phyloP scores from a whole-genome alignment of 2,888 invertebrate species.

The Thera obeliscata region DNA sequence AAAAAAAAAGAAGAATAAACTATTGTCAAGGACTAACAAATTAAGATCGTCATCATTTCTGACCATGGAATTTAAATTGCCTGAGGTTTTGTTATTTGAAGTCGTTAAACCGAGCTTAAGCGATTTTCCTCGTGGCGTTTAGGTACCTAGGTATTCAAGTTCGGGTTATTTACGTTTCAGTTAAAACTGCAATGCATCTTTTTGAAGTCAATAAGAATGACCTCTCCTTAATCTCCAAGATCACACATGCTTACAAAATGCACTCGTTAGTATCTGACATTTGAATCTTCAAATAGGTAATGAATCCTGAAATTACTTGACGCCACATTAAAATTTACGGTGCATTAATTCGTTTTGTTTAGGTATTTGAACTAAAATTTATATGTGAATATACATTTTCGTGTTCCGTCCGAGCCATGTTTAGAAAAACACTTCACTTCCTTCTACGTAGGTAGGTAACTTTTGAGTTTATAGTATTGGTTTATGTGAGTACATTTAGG shows the following conservation, averaged over 20 bases:
- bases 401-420: not conserved
- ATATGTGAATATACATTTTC: not conserved
- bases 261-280: slow-evolving; percentile 9
- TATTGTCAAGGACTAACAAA: slow-evolving; percentile 18
- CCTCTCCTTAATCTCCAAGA: slow-evolving; percentile 26
- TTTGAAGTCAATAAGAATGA: slow-evolving; percentile 33
- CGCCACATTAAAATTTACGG: slow-evolving; percentile 36
- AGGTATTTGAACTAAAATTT: not conserved
- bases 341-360: slow-evolving; percentile 30
- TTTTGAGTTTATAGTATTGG: not conserved
- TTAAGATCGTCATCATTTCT: slow-evolving; percentile 22
- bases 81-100: slow-evolving; percentile 24
- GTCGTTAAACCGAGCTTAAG: slow-evolving; percentile 22
- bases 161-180: slow-evolving; percentile 25
- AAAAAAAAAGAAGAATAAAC: slow-evolving; percentile 15
- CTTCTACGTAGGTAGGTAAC: not conserved
- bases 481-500: no score
- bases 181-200: slow-evolving; percentile 27
- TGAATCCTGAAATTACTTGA: slow-evolving; percentile 39
- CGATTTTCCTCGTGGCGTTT: slow-evolving; percentile 21
- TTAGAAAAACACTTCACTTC: slow-evolving; percentile 1
- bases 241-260: slow-evolving; percentile 22
- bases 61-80: slow-evolving; percentile 31
- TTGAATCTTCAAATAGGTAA: slow-evolving; percentile 40
- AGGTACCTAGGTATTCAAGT: slow-evolving; percentile 12